Percentiles rank a stretch among this genome's conserved stretches.
These are phyloP conservation scores for Gymnocypris eckloni DNA, from an alignment of 2,797 vertebrate genomes.

Conservation along the genomic window DNA sequence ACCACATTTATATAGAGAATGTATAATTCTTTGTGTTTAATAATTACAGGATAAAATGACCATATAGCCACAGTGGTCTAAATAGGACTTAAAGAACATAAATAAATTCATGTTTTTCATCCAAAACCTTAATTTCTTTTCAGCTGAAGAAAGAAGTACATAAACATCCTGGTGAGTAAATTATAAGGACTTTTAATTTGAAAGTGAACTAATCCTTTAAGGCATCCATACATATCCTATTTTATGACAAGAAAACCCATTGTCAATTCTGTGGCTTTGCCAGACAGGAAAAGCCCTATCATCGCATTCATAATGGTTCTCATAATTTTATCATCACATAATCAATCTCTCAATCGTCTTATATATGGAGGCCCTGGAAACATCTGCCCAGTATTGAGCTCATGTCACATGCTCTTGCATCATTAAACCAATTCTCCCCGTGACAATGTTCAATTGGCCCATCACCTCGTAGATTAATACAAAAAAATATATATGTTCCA, in stretches of 20 bases:
- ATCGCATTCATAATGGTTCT: conserved; percentile 17
- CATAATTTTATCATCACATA: conserved; percentile 31
- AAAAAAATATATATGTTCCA: background rate
- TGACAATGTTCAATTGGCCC: background rate
- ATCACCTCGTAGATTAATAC: background rate
- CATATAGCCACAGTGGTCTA: background rate
- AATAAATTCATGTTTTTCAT: no score
- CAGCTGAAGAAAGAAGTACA: no score
- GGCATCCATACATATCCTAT: conserved; percentile 18
- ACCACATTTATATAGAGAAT: background rate
- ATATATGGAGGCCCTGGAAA: conserved; percentile 38
- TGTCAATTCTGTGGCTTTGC: conserved; percentile 15
- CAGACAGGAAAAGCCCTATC: background rate
- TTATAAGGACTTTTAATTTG: no score
- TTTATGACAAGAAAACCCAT: background rate
- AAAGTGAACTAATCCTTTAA: no score
- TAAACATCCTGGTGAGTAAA: no score
- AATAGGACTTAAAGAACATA: background rate
- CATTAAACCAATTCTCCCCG: background rate
- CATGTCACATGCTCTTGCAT: conserved; percentile 4
- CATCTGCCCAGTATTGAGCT: conserved; percentile 42
- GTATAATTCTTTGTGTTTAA: background rate
- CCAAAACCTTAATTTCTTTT: no score
- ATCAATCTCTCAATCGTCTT: conserved; percentile 41
- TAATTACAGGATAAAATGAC: background rate